These are phyloP conservation scores for Mastomys coucha DNA, from an alignment of 2,113 vertebrate genomes.

Conservation along the genomic window DNA sequence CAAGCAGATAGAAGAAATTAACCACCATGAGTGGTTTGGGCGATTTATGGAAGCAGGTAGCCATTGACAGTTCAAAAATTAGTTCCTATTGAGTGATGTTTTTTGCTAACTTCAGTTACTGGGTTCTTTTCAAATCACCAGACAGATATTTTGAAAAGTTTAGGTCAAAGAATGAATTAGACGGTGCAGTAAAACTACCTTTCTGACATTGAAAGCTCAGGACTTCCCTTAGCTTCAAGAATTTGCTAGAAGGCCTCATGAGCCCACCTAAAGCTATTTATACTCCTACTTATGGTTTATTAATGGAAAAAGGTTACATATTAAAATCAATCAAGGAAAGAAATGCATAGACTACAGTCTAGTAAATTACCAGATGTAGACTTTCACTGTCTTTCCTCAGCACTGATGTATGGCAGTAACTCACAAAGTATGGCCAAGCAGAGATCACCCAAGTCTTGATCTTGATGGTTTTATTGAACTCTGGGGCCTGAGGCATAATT, in stretches of 20 bases:
- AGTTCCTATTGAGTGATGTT: background rate
- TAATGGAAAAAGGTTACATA: background rate
- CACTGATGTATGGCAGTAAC: background rate
- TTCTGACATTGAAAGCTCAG: background rate
- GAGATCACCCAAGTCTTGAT: background rate
- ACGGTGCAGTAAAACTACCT: background rate
- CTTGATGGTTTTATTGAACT: background rate
- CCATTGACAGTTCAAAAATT: background rate
- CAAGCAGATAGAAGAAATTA: background rate
- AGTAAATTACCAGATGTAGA: background rate
- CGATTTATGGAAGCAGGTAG: conserved; percentile 42
- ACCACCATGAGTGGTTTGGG: background rate
- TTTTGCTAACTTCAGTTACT: conserved; percentile 15
- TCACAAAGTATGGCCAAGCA: background rate
- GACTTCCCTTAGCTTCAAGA: background rate
- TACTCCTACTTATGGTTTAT: background rate
- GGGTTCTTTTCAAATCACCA: conserved; percentile 27
- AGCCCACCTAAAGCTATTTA: background rate
- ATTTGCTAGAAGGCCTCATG: background rate
- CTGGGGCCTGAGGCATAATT: background rate
- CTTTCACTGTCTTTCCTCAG: background rate
- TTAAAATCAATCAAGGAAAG: background rate
- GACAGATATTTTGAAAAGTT: background rate
- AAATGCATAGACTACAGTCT: background rate
- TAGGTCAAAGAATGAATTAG: background rate